Conservation (phyloP, 2,113 vertebrate genomes). For the Chamaetylas fuelleborni region DNA sequence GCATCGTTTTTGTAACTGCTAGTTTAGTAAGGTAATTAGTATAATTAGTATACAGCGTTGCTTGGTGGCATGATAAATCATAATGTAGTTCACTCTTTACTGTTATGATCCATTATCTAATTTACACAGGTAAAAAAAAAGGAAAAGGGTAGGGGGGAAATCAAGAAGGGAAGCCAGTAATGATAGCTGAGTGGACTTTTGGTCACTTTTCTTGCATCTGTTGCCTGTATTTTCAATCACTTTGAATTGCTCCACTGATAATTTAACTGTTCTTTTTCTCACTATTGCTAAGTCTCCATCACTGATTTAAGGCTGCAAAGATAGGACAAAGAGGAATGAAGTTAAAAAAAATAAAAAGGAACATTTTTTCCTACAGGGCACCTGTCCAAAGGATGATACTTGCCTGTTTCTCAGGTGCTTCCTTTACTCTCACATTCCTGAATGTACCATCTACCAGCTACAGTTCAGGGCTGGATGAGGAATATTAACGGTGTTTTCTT, state of each 20-base stretch:
- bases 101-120: conserved; percentile 75
- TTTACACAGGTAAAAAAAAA: conserved; percentile 57
- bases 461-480: not conserved
- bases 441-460: not conserved
- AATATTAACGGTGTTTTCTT: not conserved
- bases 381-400: not conserved
- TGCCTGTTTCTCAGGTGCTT: not conserved
- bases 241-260: not conserved
- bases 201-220: conserved; percentile 41
- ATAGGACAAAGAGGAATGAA: not conserved
- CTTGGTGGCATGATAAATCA: conserved; percentile 73
- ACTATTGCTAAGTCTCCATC: not conserved
- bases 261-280: conserved; percentile 50
- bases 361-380: not conserved
- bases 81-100: conserved; percentile 69
- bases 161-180: not conserved
- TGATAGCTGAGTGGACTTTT: conserved; percentile 42
- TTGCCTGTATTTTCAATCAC: conserved; percentile 5
- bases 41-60: conserved; percentile 73
- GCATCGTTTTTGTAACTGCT: conserved; percentile 69
- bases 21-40: conserved; percentile 76
- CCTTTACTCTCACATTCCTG: not conserved
- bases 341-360: not conserved
- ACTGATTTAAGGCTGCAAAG: not conserved
- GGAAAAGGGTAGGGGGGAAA: not conserved